Conservation (phyloP, 1,140 invertebrate genomes). For the Formica selysi region DNA sequence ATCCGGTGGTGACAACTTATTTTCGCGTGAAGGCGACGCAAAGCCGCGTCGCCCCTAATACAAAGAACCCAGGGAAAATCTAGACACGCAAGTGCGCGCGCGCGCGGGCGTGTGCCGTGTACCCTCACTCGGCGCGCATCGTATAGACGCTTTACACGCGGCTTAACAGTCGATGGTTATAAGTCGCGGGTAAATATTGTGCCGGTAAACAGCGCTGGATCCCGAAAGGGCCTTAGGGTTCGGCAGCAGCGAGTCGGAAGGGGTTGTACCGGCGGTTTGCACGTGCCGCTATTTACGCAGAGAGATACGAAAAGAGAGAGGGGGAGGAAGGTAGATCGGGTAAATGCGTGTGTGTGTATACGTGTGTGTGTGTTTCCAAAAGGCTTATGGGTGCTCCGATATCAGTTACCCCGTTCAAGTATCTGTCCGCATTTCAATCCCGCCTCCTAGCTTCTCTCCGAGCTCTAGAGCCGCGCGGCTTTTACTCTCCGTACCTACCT, state of each 20-base stretch:
- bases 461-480: conserved; percentile 18
- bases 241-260: conserved; percentile 70
- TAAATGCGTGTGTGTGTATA: conserved; percentile 23
- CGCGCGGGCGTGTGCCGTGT: conserved; percentile 46
- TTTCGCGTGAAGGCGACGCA: conserved; percentile 44
- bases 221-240: conserved; percentile 74
- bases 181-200: conserved; percentile 84
- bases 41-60: conserved; percentile 18
- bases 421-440: conserved; percentile 57
- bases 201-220: conserved; percentile 80
- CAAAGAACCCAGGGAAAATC: conserved; percentile 66
- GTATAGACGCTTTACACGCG: conserved; percentile 82
- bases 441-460: conserved; percentile 38
- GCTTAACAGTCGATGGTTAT: conserved; percentile 84
- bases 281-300: conserved; percentile 79
- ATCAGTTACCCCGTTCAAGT: conserved; percentile 63
- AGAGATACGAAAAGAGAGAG: conserved; percentile 68
- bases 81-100: conserved; percentile 39
- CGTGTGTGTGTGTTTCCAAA: conserved; percentile 63
- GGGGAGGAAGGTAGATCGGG: conserved; percentile 55
- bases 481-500: conserved; percentile 21
- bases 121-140: conserved; percentile 65
- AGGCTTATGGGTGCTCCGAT: conserved; percentile 50
- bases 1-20: conserved; percentile 50
- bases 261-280: conserved; percentile 79